Evolutionary conservation across 2,113 vertebrate genomes (phyloP).

Genomic region (Cygnus buccinator): DNA sequence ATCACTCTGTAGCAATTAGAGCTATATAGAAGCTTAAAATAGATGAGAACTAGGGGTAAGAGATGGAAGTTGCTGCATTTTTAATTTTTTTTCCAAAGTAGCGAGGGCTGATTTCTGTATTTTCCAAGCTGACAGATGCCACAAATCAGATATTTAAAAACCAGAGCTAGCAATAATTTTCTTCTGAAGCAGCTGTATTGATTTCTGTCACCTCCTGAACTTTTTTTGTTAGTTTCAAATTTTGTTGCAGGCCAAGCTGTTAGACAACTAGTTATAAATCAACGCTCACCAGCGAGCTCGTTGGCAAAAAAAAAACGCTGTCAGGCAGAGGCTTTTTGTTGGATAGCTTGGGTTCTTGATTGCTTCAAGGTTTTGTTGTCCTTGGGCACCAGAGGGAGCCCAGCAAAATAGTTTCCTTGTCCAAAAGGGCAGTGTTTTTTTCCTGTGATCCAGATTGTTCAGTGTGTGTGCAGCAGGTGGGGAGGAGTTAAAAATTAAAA

Average conservation of each 20-base stretch:
- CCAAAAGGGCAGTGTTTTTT: background rate
- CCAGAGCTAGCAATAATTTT: background rate
- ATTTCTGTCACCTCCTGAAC: background rate
- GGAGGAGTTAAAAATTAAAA: background rate
- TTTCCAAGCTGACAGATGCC: background rate
- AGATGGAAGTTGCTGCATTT: background rate
- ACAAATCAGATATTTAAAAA: background rate
- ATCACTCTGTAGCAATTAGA: background rate
- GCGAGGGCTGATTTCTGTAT: background rate
- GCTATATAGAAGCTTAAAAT: background rate
- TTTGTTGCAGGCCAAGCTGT: background rate
- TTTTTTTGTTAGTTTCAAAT: background rate
- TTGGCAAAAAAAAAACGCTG: background rate
- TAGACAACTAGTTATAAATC: background rate
- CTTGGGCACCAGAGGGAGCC: conserved; percentile 26
- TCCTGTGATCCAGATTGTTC: background rate
- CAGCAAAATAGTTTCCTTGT: background rate
- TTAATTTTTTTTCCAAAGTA: background rate
- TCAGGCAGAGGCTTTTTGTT: background rate
- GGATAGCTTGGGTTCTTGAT: background rate
- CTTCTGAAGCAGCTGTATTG: background rate
- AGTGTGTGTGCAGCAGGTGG: background rate
- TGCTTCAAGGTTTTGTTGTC: background rate
- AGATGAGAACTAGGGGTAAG: background rate
- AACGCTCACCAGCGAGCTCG: background rate